Evolutionary conservation across 2,888 invertebrate species (phyloP), one percentile per base, ranked within the genome.

Genomic region (Oscheius sp.): DNA sequence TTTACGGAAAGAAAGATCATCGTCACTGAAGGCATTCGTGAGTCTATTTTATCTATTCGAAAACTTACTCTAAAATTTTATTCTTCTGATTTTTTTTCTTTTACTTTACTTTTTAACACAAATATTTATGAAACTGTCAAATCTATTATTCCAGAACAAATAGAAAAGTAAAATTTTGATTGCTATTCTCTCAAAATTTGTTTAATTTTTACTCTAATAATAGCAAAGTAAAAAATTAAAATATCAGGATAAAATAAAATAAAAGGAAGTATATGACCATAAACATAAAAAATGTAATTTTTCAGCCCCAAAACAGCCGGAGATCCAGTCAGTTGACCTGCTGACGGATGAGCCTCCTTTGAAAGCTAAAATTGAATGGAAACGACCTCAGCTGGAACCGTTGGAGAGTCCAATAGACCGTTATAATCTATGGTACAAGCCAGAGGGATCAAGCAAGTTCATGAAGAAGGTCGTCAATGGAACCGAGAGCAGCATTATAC

Each of bases 361-460:
- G 30, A 91, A 92, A 1, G 92, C 96, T 71, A 93, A 94, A 87
- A 89, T 96, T 68, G 94, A 94, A 87, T 98, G 97, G 97, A 91
- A 91, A 8, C 90, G 91, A 77, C 97, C 97, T 0, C 90, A 91
- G 0, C 91, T 74, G 87, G 68, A 68, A 20, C 93, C 94, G 0
- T 94, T 93, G 84, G 96, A 96, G 3, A 92, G 92, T 82, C 88
- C 96, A 63, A 90, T 92, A 36, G 76, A 77, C 70, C 94, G 94
- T 9, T 96, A 38, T 54, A 73, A 78, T 65, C 50, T 78, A 24
- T 75, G 74, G 75, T 66, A 76, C 33, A 70, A 67, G 45, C 71
- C 74, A 22, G 70, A 71, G 49, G 74, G 73, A 28, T 63, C 70
- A 28, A 64, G 67, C 28, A 54, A 67, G n/a, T 72, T 72, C 47